Evolutionary conservation across 2,113 vertebrate species (phyloP), one percentile per base, ranked within the genome.

Genomic region (Phainopepla nitens): DNA sequence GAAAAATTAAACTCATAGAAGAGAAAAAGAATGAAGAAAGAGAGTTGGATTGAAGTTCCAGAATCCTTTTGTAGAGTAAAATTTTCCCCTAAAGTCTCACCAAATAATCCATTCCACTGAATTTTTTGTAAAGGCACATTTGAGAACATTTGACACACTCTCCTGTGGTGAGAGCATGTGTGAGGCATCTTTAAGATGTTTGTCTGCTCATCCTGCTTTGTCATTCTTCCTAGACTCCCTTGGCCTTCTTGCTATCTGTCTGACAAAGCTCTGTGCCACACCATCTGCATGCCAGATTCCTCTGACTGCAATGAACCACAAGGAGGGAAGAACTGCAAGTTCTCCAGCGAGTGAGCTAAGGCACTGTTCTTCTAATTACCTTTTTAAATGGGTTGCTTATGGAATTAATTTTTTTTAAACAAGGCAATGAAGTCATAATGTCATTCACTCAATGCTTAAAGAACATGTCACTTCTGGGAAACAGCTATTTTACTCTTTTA

Each of bases 401-500:
- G 12, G 70, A 95, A 53, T 54, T 31, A 16, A 4, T 25, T 54
- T 42, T 28, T 66, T 73, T 82, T 61, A 72, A 51, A 86, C 54
- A 85, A 94, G 8, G 19, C 45, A 69, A 13, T 81, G 57, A 72
- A 92, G 82, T 94, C 50, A 56, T 82, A 83, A 68, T 25, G 44
- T 56, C 2, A 1, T 47, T 88, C 79, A 72, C 14, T 11, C 51
- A 76, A 87, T 13, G 35, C 89, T 87, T 66, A 71, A 91, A 86
- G 45, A 82, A 71, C 20, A 45, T 42, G 69, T 89, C 51, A 50
- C 33, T 96, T 97, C 79, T 91, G 81, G 94, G 89, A 97, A 97
- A 90, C 8, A 66, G 47, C 13, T 53, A 49, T 62, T 70, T 88
- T 76, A 53, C 18, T 54, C 28, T 69, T 88, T 66, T 58, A 57